A percentile compares a stretch with the other conserved stretches of the same genome.
Conservation (phyloP, 1,140 invertebrate genomes). For the Sycophaga agraensis region DNA sequence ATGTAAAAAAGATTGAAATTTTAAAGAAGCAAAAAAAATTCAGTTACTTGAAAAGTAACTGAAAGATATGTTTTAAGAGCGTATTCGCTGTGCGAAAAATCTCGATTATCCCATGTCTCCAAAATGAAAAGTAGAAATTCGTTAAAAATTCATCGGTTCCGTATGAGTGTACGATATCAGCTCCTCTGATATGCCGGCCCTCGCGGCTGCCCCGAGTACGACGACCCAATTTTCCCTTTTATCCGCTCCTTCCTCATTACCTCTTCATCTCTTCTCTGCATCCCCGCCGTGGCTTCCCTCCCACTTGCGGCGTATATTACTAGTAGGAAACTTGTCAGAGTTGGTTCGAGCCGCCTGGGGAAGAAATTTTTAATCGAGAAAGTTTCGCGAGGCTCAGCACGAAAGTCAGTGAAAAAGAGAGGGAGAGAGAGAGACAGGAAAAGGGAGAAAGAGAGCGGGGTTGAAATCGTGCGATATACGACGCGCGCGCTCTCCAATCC, state of each 20-base stretch:
- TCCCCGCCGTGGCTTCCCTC: conserved; percentile 32
- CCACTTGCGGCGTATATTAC: conserved; percentile 28
- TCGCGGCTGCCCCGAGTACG: background rate
- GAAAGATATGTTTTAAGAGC: no score
- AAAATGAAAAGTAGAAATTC: conserved; percentile 1
- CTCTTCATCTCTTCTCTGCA: background rate
- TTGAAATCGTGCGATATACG: conserved; percentile 12
- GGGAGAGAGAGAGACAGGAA: background rate
- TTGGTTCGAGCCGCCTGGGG: conserved; percentile 30
- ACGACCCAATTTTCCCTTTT: conserved; percentile 20
- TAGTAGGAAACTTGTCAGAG: conserved; percentile 39
- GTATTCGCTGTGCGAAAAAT: no score
- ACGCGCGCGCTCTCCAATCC: conserved; percentile 9
- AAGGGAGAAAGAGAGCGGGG: background rate
- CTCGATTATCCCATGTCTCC: no score
- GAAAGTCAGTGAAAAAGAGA: conserved; percentile 14
- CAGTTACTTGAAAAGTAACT: no score
- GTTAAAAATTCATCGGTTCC: conserved; percentile 25
- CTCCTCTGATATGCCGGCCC: background rate
- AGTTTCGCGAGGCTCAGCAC: conserved; percentile 41
- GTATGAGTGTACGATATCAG: conserved; percentile 8
- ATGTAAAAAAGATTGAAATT: no score
- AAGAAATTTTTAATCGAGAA: conserved; percentile 54
- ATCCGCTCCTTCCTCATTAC: conserved; percentile 4
- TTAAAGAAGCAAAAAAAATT: no score